Conservation (phyloP, 2,113 vertebrate genomes). For the Capreolus pygargus region DNA sequence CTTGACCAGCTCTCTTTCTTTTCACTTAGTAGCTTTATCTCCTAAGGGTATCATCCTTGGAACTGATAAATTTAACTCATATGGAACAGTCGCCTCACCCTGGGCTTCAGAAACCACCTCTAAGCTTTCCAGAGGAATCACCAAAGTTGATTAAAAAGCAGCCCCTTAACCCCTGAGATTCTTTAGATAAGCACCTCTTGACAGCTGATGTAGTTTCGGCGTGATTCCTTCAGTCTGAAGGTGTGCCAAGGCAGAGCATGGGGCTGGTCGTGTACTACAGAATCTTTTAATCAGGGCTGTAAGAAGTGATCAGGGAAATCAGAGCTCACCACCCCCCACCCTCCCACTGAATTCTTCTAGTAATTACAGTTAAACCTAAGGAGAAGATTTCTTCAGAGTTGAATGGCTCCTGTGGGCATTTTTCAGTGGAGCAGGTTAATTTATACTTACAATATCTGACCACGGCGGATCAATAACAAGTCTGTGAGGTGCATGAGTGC, state of each 20-base stretch:
- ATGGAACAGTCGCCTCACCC: neutral
- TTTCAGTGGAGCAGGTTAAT: constrained; percentile 62
- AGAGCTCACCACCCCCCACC: neutral
- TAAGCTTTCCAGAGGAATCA: neutral
- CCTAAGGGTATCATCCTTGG: neutral
- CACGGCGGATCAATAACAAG: constrained; percentile 61
- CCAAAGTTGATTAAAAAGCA: constrained; percentile 15
- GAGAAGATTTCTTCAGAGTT: constrained; percentile 51
- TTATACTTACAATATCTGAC: constrained; percentile 37
- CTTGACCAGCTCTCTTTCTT: neutral
- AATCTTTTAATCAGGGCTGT: neutral
- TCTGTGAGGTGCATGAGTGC: constrained; percentile 43
- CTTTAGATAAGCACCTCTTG: neutral
- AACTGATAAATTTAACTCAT: neutral
- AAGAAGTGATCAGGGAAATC: neutral
- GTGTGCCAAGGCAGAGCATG: neutral
- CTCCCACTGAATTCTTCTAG: neutral
- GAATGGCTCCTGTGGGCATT: constrained; percentile 23
- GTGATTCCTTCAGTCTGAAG: neutral
- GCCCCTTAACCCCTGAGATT: neutral
- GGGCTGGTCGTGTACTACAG: neutral
- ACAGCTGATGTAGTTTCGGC: neutral
- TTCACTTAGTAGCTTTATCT: constrained; percentile 44
- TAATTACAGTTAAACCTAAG: constrained; percentile 54
- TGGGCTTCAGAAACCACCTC: neutral